These are phyloP conservation scores for Deroplatys truncata DNA, from an alignment of 2,888 invertebrate species.

Conservation along the genomic window DNA sequence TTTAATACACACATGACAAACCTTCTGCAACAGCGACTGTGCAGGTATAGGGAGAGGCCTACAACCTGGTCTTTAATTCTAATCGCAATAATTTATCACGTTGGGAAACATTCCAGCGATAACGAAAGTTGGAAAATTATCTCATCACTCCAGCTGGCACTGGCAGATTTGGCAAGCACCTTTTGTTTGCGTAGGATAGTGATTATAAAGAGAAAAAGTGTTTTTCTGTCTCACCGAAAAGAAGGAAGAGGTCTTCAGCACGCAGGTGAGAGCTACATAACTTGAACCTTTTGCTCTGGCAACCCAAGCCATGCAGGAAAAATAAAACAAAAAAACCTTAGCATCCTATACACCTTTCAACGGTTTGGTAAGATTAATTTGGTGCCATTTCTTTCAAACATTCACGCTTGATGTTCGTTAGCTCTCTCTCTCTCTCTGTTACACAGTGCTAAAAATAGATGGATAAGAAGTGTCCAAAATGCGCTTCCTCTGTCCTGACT, in stretches of 20 bases:
- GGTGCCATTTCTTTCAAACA: constrained; percentile 2
- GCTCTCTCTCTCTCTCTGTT: not conserved
- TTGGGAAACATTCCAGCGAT: no score
- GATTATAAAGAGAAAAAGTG: not conserved
- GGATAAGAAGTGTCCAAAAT: not conserved
- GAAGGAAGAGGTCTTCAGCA: not conserved
- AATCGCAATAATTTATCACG: no score
- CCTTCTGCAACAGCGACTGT: no score
- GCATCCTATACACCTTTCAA: constrained; percentile 5
- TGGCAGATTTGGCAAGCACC: no score
- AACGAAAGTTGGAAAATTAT: no score
- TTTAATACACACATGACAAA: no score
- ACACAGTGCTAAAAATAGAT: not conserved
- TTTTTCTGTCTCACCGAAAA: not conserved
- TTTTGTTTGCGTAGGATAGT: not conserved
- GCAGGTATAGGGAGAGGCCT: no score
- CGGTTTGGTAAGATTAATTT: constrained; percentile 1
- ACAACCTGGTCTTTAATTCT: no score
- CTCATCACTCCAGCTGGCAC: no score
- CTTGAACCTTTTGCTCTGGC: not conserved
- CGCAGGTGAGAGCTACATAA: not conserved
- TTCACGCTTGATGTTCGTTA: not conserved
- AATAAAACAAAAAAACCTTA: not conserved
- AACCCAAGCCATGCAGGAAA: not conserved
- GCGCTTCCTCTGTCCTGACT: not conserved